These are phyloP conservation scores for Macrophya annulata DNA, from an alignment of 2,888 invertebrate species.

Conservation along the genomic window DNA sequence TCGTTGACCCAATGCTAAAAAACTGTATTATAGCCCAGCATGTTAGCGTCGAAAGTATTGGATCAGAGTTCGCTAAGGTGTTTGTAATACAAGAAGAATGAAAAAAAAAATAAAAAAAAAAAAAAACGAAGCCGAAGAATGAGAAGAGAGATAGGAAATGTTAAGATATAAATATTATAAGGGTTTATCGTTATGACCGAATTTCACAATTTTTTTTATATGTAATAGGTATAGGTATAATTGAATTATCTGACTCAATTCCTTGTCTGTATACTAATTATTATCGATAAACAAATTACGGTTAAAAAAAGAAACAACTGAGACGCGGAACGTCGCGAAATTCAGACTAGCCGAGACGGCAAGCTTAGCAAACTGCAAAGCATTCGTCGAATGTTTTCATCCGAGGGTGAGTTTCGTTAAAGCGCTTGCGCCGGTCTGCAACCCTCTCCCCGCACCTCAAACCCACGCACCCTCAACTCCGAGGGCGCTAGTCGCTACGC, in stretches of 20 bases:
- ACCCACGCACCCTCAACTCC: conserved; percentile 4
- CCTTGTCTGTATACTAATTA: not conserved
- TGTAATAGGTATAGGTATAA: not conserved
- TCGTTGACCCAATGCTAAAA: conserved; percentile 75
- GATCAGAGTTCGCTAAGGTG: not conserved
- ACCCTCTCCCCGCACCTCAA: conserved; percentile 54
- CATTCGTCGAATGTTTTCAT: conserved; percentile 53
- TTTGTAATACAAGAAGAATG: not conserved
- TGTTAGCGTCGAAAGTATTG: conserved; percentile 61
- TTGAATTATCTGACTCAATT: not conserved
- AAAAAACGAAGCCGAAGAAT: not conserved
- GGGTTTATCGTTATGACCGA: not conserved
- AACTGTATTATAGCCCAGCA: conserved; percentile 72
- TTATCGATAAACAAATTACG: not conserved
- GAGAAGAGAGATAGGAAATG: not conserved
- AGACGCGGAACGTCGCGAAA: not conserved
- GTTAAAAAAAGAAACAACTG: not conserved
- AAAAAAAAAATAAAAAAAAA: too few relatives aligned
- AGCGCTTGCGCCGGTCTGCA: conserved; percentile 62
- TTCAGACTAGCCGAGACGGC: conserved; percentile 24
- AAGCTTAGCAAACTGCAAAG: conserved; percentile 25
- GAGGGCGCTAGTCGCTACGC: conserved; percentile 35
- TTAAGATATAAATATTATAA: not conserved
- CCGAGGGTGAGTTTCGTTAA: conserved; percentile 65
- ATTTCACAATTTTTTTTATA: not conserved